phyloP scores from a whole-genome alignment of 2,113 vertebrate genomes.

The Porphyrio hochstetteri region DNA sequence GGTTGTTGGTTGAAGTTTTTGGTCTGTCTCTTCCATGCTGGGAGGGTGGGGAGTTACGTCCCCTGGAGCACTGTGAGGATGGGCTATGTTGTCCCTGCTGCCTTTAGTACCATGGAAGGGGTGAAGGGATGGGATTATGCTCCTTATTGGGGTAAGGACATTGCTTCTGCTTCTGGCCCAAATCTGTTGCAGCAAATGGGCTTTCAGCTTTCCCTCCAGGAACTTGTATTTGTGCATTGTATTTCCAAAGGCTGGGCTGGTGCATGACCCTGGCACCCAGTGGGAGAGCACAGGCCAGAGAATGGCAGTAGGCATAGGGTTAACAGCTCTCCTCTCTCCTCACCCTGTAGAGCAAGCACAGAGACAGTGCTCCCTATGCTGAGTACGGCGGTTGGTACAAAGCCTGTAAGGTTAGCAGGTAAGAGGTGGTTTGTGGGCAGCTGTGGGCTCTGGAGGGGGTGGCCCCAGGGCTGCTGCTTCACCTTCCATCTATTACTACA shows the following conservation, averaged over 20 bases:
- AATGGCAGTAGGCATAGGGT: rapidly evolving
- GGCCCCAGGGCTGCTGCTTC: not conserved
- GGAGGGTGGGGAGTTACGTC: not conserved
- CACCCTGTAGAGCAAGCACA: slow-evolving; percentile 85
- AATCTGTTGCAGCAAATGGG: not conserved
- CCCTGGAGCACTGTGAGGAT: rapidly evolving
- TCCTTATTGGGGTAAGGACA: not conserved
- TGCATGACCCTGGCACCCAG: not conserved
- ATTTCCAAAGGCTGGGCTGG: not conserved
- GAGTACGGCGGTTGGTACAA: slow-evolving; percentile 99
- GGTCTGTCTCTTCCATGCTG: not conserved
- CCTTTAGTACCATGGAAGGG: not conserved
- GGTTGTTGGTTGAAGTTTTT: not conserved
- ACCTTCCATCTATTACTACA: not conserved
- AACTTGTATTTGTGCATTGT: rapidly evolving
- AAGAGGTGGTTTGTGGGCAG: slow-evolving; percentile 6
- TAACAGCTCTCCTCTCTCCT: not conserved
- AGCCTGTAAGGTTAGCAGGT: slow-evolving; percentile 99
- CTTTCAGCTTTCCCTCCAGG: not conserved
- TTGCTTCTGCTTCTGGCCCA: not conserved
- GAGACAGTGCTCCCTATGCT: slow-evolving; percentile 88
- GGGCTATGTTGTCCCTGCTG: not conserved
- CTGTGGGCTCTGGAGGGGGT: not conserved
- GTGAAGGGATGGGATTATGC: not conserved
- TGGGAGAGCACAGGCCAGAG: not conserved